A percentile compares a stretch with the other conserved stretches of the same genome.
phyloP scores from a whole-genome alignment of 2,113 vertebrate species.

The Trachemys scripta region DNA sequence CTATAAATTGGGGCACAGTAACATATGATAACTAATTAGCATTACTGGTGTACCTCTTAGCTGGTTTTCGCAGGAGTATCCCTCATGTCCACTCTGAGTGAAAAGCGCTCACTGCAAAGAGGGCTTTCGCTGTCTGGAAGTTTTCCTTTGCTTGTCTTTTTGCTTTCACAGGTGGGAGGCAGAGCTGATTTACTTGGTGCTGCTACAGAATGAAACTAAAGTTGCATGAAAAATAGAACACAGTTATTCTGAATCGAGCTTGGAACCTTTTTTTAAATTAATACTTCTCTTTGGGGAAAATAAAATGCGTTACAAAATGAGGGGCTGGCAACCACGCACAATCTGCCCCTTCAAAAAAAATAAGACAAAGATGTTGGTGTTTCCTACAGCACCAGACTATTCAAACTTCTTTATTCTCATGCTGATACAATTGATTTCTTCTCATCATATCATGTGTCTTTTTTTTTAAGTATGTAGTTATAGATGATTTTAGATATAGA shows the following conservation, averaged over 20 bases:
- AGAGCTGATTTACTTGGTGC: background rate
- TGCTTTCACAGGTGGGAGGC: background rate
- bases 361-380: background rate
- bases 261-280: fast-evolving
- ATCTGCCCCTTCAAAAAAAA: background rate
- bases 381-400: background rate
- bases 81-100: background rate
- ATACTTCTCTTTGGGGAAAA: background rate
- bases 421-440: background rate
- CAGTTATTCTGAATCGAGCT: background rate
- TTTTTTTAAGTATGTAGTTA: background rate
- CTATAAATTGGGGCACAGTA: background rate
- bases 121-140: background rate
- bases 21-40: background rate
- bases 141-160: background rate
- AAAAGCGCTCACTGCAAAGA: background rate
- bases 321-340: background rate
- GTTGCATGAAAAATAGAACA: background rate
- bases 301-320: background rate
- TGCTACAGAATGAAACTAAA: background rate
- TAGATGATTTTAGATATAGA: background rate
- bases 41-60: background rate
- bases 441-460: background rate
- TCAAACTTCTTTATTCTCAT: background rate
- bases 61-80: background rate